These are phyloP conservation scores for Columba livia DNA, from an alignment of 2,113 vertebrate species.

Conservation along the genomic window DNA sequence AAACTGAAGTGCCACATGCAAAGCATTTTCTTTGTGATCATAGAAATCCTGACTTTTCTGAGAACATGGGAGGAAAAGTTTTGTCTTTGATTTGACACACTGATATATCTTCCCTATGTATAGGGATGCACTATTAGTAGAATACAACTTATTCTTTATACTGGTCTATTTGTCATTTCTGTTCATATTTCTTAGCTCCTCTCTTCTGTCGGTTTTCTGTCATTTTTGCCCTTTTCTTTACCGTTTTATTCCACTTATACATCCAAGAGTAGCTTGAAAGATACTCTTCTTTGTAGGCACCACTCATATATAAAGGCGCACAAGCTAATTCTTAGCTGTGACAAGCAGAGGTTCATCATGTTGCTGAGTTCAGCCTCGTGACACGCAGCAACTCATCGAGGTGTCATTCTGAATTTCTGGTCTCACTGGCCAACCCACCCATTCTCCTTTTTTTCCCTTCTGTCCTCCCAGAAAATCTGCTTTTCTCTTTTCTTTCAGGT, in stretches of 20 bases:
- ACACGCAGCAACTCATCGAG: neutral
- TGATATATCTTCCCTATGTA: neutral
- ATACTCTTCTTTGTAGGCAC: neutral
- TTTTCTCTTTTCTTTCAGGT: neutral
- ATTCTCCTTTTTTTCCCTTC: neutral
- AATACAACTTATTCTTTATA: neutral
- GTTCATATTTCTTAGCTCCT: neutral
- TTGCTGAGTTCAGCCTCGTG: neutral
- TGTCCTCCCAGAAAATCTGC: neutral
- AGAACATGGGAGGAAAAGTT: neutral
- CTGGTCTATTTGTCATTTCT: neutral
- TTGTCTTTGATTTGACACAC: neutral
- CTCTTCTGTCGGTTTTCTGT: neutral
- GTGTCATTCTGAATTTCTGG: neutral
- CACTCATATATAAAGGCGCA: neutral
- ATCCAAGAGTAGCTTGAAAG: neutral
- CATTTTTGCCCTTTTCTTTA: neutral
- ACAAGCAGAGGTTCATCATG: neutral
- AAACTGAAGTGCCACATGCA: neutral
- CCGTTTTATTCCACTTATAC: neutral
- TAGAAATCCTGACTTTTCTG: neutral
- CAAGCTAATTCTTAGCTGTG: neutral
- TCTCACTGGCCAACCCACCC: neutral
- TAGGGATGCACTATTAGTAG: neutral
- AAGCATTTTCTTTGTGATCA: neutral